Evolutionary conservation across 2,113 vertebrate genomes (phyloP).

Genomic region (Anarrhichthys ocellatus): DNA sequence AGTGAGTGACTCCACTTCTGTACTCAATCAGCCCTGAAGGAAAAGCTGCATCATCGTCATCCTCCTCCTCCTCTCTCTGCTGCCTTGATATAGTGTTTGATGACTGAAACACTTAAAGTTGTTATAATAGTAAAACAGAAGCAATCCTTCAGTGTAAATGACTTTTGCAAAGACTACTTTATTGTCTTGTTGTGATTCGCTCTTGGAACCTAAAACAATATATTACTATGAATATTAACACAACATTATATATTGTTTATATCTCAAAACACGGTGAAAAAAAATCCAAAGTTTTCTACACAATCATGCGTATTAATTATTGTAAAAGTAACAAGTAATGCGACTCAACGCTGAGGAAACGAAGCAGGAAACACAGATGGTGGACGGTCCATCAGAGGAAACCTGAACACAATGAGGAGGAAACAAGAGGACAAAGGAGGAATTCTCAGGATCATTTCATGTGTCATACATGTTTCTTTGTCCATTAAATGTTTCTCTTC

Average conservation of each 20-base stretch:
- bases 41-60: slow-evolving; percentile 35
- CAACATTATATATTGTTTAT: background rate
- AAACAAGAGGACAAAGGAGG: slow-evolving; percentile 16
- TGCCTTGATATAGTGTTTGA: background rate
- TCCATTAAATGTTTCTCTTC: background rate
- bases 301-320: background rate
- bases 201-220: too few relatives aligned
- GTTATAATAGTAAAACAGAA: too few relatives aligned
- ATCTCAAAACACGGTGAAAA: background rate
- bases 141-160: too few relatives aligned
- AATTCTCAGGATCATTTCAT: background rate
- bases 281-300: background rate
- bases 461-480: background rate
- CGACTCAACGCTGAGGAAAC: background rate
- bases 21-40: background rate
- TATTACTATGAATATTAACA: too few relatives aligned
- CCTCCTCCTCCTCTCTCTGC: slow-evolving; percentile 7
- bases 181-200: too few relatives aligned
- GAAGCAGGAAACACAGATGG: slow-evolving; percentile 27
- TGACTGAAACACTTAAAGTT: too few relatives aligned
- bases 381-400: slow-evolving; percentile 2
- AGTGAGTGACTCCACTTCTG: too few relatives aligned
- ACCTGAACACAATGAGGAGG: slow-evolving; percentile 16
- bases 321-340: background rate
- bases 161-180: too few relatives aligned